Conservation (phyloP, 1,140 invertebrate genomes). For the Drosophila sproati region DNA sequence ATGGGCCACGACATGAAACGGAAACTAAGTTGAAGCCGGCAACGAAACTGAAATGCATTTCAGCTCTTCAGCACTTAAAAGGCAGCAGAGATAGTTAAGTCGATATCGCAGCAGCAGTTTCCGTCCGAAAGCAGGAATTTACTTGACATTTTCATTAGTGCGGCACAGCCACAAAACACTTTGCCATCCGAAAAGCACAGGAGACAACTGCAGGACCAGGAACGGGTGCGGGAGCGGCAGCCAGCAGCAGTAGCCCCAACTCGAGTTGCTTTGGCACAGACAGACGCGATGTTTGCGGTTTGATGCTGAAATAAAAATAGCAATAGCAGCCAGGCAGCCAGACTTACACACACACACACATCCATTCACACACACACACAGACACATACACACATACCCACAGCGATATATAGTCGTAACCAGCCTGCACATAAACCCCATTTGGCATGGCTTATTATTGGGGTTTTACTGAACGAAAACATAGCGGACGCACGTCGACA, state of each 20-base stretch:
- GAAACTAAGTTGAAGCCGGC: constrained; percentile 77
- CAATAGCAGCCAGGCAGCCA: constrained; percentile 25
- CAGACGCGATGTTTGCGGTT: constrained; percentile 60
- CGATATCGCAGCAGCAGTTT: constrained; percentile 78
- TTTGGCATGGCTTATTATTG: constrained; percentile 80
- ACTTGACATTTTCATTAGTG: constrained; percentile 84
- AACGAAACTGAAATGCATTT: constrained; percentile 67
- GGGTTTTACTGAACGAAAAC: constrained; percentile 69
- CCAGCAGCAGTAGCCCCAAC: constrained; percentile 8
- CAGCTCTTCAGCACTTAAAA: constrained; percentile 46
- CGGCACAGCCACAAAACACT: constrained; percentile 75
- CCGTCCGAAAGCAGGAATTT: constrained; percentile 84
- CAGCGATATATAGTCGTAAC: not conserved
- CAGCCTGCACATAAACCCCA: constrained; percentile 65
- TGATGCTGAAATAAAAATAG: constrained; percentile 62
- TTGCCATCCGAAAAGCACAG: constrained; percentile 50
- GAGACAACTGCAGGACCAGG: not conserved
- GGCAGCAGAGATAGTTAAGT: constrained; percentile 77
- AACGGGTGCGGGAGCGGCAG: not conserved
- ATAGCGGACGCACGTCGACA: constrained; percentile 59
- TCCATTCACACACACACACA: constrained; percentile 1
- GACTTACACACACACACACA: constrained; percentile 4
- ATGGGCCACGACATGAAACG: constrained; percentile 71
- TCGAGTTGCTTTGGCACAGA: constrained; percentile 47
- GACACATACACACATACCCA: constrained; percentile 14